Evolutionary conservation across 37 sponge, comb jelly and placozoan species (phyloP).

Genomic region (Hexactinellida sp.): DNA sequence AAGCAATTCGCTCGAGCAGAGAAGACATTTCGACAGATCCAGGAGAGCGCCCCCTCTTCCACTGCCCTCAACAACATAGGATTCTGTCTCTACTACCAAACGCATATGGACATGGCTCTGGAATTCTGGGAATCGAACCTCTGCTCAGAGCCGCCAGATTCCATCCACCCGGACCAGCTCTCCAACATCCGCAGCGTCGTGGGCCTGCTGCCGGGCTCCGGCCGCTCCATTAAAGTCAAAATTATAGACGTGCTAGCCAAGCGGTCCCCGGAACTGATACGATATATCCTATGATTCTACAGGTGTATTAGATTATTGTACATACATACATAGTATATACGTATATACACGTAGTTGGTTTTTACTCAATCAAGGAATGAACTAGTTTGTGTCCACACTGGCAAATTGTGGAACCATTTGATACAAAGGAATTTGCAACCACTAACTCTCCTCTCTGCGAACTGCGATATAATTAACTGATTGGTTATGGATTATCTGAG

Average conservation of each 20-base stretch:
- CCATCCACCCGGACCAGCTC: neutral
- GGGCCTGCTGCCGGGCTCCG: neutral
- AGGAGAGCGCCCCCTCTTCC: neutral
- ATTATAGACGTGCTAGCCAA: neutral
- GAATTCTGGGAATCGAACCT: neutral
- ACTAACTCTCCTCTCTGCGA: no score
- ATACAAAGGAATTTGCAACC: no score
- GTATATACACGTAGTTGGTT: no score
- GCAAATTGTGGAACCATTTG: no score
- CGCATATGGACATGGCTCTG: neutral
- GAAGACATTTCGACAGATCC: neutral
- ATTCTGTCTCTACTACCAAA: constrained; percentile 5
- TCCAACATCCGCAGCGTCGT: neutral
- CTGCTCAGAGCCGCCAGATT: neutral
- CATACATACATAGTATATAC: no score
- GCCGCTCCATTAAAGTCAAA: neutral
- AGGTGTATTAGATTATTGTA: no score
- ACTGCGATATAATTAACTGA: no score
- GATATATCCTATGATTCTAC: neutral
- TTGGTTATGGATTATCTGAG: no score
- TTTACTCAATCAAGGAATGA: no score
- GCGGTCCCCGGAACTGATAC: neutral
- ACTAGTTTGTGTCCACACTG: no score
- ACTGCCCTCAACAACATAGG: neutral
- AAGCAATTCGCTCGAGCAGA: neutral